phyloP scores from a whole-genome alignment of 1,140 invertebrate genomes.

The Trialeurodes vaporariorum region DNA sequence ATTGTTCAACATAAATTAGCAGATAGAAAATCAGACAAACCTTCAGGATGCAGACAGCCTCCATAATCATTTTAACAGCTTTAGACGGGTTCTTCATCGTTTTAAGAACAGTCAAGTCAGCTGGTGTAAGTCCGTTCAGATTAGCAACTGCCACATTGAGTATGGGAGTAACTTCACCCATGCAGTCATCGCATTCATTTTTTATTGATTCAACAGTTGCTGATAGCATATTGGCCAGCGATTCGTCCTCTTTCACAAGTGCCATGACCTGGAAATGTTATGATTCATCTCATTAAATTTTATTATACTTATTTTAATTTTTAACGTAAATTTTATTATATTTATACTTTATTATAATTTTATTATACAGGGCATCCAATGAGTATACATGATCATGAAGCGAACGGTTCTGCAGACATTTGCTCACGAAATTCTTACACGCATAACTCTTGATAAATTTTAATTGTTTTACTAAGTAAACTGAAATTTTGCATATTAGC shows the following conservation, averaged over 20 bases:
- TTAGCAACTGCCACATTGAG: slow-evolving; percentile 80
- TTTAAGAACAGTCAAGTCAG: slow-evolving; percentile 90
- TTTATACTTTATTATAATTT: too few species aligned
- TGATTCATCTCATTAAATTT: not conserved
- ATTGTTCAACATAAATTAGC: too few species aligned
- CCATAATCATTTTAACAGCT: slow-evolving; percentile 88
- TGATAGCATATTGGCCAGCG: slow-evolving; percentile 58
- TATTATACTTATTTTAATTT: too few species aligned
- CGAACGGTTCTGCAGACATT: too few species aligned
- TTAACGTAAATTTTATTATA: too few species aligned
- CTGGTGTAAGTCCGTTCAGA: slow-evolving; percentile 78
- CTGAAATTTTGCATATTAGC: too few species aligned
- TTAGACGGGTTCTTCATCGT: slow-evolving; percentile 95
- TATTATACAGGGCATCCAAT: too few species aligned
- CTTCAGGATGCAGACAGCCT: slow-evolving; percentile 88
- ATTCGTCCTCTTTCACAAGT: slow-evolving; percentile 53
- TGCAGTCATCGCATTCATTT: slow-evolving; percentile 86
- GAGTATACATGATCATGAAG: too few species aligned
- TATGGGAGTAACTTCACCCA: slow-evolving; percentile 87
- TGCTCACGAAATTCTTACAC: too few species aligned
- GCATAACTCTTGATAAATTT: too few species aligned
- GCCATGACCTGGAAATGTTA: slow-evolving; percentile 27
- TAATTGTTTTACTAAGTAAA: too few species aligned
- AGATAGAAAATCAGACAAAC: too few species aligned
- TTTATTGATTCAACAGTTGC: slow-evolving; percentile 77